Base-by-base conservation (phyloP, 2,888 invertebrate species). In the Mythimna loreyi region DNA sequence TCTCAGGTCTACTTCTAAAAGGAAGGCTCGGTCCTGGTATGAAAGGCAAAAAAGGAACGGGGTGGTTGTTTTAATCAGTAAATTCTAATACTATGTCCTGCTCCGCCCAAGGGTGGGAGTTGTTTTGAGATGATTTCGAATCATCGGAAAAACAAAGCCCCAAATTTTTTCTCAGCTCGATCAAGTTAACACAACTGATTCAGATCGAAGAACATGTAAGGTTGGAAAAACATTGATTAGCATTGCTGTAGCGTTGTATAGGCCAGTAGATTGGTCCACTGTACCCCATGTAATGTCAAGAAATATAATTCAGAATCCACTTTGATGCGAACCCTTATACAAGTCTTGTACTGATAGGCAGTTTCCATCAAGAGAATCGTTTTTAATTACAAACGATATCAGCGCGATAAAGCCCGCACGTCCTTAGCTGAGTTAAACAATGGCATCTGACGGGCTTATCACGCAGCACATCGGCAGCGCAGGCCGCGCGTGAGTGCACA, bases 331-430 rank as follows among this genome's bases (percentile, higher is more conserved):
- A 56, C 63, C 60, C 64, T 68, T 47, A 55, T 43, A 67, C 55
- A 62, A 61, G 58, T 69, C 67, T 71, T 63, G 58, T 36, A 74
- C 49, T 9, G 47, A 58, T 66, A 67, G 50, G 47, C 67, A 70
- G 50, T 62, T 67, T 70, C 68, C 30, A 69, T 68, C 63, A 58
- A 82, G 55, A 69, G 74, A 76, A 76, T 69, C 68, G 73, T 84
- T 88, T 89, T 85, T 88, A 90, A 90, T 91, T 88, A 90, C 84
- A 85, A 87, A 81, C 83, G 89, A 90, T 90, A 89, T 88, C 81
- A 90, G 90, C 86, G 79, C 80, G 93, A 93, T 92, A 92, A 79
- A 83, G 88, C 92, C 92, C 92, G 92, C 91, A 92, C 91, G 87
- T 88, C 86, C 87, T 88, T 85, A 83, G 88, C 79, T 83, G 79